Evolutionary conservation across 30 jellyfish, hydroid and myxozoan species (phyloP), one percentile per base, ranked within the genome.

Genomic region (Sanderia malayensis): DNA sequence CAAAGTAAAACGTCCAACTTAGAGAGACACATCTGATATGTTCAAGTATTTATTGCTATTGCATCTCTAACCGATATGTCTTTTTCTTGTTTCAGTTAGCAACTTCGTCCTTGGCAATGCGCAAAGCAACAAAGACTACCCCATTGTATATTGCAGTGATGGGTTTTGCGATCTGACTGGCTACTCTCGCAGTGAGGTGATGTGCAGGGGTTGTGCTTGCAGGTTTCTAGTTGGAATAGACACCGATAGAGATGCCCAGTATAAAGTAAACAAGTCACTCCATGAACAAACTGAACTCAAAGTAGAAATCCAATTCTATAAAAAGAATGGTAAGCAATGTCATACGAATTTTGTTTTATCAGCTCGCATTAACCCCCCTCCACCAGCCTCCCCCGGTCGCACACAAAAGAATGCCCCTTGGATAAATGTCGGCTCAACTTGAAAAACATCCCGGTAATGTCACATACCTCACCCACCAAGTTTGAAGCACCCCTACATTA

Each of bases 81-180:
- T 21, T 44, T 58, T 31, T 74, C 33, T 67, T 28, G 3, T 87
- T 66, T 31, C 74, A 87, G 97, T 89, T 70, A 89, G 97, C 85
- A 89, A 89, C 58, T 89, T 89, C 45, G 93, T 89, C 64, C 86
- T 89, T 79, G 97, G 97, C 45, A 89, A 89, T 71, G 97, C 97
- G 9, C 95, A 89, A 69, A 33, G 79, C 44, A 46, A 4, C 47
- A 84, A 78, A 33, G 94, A 81, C 57, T 89, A 70, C 61, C 97
- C 95, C 17, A 89, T 82, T 57, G 94, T 89, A 10, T 89, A 89
- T 69, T 89, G 97, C 86, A 89, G 97, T 46, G 97, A 89, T 67
- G 97, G 97, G 9, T 89, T 89, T 63, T 89, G 97, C 52, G 84
- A 74, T 58, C 52, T 89, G 31, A 81, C 97, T 45, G 97, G 95